Percentiles rank a stretch among this genome's conserved stretches.
Evolutionary conservation across 2,113 vertebrate species (phyloP).

Genomic region (Macquaria australasica): DNA sequence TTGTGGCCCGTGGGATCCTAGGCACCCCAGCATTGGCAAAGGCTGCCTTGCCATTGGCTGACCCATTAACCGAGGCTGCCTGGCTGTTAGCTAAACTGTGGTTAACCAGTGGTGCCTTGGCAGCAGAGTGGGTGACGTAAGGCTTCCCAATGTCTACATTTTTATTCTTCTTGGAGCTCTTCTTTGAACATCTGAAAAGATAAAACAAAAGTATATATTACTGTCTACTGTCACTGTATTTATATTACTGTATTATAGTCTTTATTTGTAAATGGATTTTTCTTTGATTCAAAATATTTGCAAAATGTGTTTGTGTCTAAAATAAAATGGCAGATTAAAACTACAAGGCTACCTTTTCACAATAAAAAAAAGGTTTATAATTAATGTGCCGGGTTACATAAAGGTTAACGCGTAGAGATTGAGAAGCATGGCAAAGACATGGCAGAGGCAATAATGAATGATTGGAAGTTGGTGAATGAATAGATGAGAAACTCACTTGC

Average conservation of each 20-base stretch:
- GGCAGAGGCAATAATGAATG: neutral
- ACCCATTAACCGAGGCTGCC: neutral
- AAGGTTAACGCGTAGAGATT: neutral
- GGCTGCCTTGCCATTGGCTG: neutral
- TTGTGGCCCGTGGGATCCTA: conserved; percentile 79
- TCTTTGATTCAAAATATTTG: neutral
- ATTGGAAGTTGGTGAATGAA: neutral
- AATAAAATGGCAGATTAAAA: neutral
- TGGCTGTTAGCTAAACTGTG: neutral
- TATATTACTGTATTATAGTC: neutral
- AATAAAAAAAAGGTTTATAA: neutral
- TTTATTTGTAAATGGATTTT: neutral
- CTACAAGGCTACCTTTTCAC: neutral
- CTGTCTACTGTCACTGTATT: neutral
- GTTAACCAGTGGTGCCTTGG: conserved; percentile 20
- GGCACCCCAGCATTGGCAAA: conserved; percentile 37
- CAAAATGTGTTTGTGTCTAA: neutral
- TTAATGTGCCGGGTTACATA: neutral
- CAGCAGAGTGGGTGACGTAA: neutral
- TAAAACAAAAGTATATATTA: neutral
- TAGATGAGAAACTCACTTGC: conserved; percentile 61
- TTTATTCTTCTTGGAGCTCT: conserved; percentile 26
- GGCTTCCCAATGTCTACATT: neutral
- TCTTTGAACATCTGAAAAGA: conserved; percentile 59
- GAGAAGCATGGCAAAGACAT: neutral